Evolutionary conservation across 2,797 vertebrate species (phyloP), one percentile per base, ranked within the genome.

Genomic region (Pseudochaenichthys georgianus): DNA sequence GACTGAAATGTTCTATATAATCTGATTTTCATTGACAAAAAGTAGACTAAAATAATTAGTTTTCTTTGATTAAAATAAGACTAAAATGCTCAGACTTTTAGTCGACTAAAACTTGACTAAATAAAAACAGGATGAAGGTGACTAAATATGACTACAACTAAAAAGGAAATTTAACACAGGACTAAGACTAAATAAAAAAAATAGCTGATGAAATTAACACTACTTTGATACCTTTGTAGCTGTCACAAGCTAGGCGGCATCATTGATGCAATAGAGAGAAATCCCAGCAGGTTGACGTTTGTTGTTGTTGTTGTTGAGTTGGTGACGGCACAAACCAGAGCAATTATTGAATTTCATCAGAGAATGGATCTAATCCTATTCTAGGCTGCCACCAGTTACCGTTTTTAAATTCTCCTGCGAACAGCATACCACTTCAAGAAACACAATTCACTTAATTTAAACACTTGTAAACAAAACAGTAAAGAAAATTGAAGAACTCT

Each of bases 221-320:
- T 21, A 21, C 84, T 94, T 92, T 93, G 82, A 92, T 89, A 78
- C 59, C 57, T 62, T 65, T 84, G 84, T 81, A 80, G 76, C 88
- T 92, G 88, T 94, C 88, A 90, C 77, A 74, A 53, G 64, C 77
- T 28, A 42, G 72, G 74, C 78, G 5, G 86, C 81, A 84, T 82
- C 76, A 84, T 91, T 93, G 90, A 94, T 75, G 90, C 88, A 91
- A 94, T 57, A 73, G 42, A 73, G 75, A 89, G 89, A 90, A 94
- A 93, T 88, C 81, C 66, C 65, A 51, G 79, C 69, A 65, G 78
- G 83, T 82, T 87, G 81, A 85, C 81, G 77, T 90, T 88, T 83
- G 77, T 91, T 93, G 34, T 38, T 91, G 79, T 86, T 91, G 79
- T 86, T 87, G 77, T 53, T 31, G 73, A 75, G 84, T 64, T 64